A percentile compares a stretch with the other conserved stretches of the same genome.
phyloP scores from a whole-genome alignment of 2,797 vertebrate genomes.

The Cirrhinus mrigala region DNA sequence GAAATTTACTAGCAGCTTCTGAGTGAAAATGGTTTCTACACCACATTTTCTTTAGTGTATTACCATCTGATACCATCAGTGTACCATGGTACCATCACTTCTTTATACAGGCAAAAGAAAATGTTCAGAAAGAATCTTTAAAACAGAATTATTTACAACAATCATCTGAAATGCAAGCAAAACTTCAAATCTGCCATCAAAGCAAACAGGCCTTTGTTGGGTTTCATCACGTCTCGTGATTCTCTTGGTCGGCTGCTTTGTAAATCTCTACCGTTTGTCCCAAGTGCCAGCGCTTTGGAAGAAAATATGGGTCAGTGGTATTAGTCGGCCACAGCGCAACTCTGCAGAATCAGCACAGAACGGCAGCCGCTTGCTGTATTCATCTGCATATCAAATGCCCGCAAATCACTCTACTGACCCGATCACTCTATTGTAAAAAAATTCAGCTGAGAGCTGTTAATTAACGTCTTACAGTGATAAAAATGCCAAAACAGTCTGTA shows the following conservation, averaged over 20 bases:
- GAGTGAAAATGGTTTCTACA: neutral
- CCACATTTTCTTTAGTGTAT: neutral
- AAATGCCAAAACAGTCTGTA: neutral
- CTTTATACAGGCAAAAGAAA: neutral
- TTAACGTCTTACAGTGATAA: neutral
- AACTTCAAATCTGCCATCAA: constrained; percentile 25
- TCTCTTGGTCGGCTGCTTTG: constrained; percentile 1
- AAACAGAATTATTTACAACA: neutral
- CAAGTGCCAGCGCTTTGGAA: constrained; percentile 28
- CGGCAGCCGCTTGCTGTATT: constrained; percentile 42
- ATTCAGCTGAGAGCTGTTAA: neutral
- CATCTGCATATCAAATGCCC: constrained; percentile 48
- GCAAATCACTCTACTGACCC: constrained; percentile 38
- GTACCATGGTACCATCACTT: neutral
- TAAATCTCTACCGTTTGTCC: neutral
- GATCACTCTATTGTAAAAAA: constrained; percentile 42
- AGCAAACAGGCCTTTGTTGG: constrained; percentile 48
- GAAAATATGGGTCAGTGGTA: constrained; percentile 72
- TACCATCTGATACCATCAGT: neutral
- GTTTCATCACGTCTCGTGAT: neutral
- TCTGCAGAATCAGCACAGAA: constrained; percentile 55
- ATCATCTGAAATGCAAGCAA: neutral
- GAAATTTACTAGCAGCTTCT: neutral
- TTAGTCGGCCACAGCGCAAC: constrained; percentile 46
- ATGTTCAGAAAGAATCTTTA: neutral